These are phyloP conservation scores for Toxonevra muliebris DNA, from an alignment of 2,888 invertebrate genomes.

Conservation along the genomic window DNA sequence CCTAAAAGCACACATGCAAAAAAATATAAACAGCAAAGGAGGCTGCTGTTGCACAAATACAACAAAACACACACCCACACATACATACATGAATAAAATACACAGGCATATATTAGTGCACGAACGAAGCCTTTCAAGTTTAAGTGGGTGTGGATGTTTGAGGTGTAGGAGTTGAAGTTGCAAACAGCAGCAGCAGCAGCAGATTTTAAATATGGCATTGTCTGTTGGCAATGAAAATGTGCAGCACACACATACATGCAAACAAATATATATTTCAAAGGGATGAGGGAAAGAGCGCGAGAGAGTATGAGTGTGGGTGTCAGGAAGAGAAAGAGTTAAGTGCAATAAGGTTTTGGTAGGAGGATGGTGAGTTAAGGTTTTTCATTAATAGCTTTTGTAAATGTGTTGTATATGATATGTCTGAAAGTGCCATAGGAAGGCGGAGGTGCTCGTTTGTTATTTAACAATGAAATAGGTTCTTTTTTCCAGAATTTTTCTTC, in stretches of 20 bases:
- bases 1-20: conserved; percentile 51
- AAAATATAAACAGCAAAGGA: conserved; percentile 23
- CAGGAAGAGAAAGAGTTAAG: no score
- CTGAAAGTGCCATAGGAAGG: no score
- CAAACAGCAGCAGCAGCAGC: neutral
- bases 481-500: no score
- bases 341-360: no score
- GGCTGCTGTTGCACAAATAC: conserved; percentile 15
- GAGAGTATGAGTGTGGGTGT: no score
- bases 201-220: conserved; percentile 44
- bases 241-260: neutral
- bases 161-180: no score
- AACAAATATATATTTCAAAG: neutral
- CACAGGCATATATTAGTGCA: conserved; percentile 6
- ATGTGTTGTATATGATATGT: no score
- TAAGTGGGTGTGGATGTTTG: conserved; percentile 31
- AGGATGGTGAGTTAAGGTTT: no score
- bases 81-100: conserved; percentile 20
- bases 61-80: neutral
- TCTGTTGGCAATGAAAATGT: conserved; percentile 57
- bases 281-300: no score
- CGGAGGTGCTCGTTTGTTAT: no score
- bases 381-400: no score
- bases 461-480: no score
- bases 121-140: conserved; percentile 55